Evolutionary conservation across 2,113 vertebrate species (phyloP), one percentile per base, ranked within the genome.

Genomic region (Gallinago jamesoni): DNA sequence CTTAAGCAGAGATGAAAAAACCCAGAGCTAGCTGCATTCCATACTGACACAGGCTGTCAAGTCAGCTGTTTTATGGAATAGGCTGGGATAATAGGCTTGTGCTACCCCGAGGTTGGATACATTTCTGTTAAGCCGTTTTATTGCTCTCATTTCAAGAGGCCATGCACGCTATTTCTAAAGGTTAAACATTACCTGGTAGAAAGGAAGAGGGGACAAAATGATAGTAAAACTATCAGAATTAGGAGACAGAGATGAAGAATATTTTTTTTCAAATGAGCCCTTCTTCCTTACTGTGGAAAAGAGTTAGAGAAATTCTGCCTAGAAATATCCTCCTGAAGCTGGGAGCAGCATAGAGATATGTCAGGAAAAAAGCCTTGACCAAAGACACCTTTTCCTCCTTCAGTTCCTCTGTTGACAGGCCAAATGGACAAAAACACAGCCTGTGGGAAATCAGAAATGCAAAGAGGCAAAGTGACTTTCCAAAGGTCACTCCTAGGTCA

Each of bases 1-100:
- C 94, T 78, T 78, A 93, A 80, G 63, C 47, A 92, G 43, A 69
- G 43, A 81, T 70, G 88, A 93, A 90, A 83, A 94, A 94, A 17
- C 2, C 14, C 90, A 92, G 92, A 97, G 33, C 78, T 67, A 41
- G 89, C 63, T 78, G 64, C 92, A 87, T 93, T 97, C 88, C 83
- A 72, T 43, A 60, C 25, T 83, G 93, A 90, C 88, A 81, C 3
- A 30, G 86, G 33, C 68, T 95, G 93, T 93, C 85, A 96, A 95
- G 64, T 81, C 55, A 37, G 75, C 90, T 92, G 64, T 87, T 95
- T 93, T 75, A 89, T 87, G 85, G 43, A 94, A 70, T 39, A 92
- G 43, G 16, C 83, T 86, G 50, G 89, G 59, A 90, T 86, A 94
- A 74, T 66, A 92, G 45, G 53, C n/a, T 91, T 93, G 55, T 22